These are phyloP conservation scores for Potamilus streckersoni DNA, from an alignment of 1,140 invertebrate genomes.

Conservation along the genomic window DNA sequence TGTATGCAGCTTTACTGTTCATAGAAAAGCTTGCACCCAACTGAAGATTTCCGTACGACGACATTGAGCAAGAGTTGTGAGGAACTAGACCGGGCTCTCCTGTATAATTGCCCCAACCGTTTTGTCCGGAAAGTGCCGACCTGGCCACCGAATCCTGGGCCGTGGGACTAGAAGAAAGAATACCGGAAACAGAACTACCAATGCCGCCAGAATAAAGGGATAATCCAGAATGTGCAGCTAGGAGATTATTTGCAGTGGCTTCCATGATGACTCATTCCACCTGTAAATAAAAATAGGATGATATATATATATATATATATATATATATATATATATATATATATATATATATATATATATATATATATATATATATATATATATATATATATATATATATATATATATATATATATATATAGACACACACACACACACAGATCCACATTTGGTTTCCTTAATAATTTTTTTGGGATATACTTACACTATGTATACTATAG, in stretches of 20 bases:
- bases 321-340: too few relatives aligned
- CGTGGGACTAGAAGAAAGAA: constrained; percentile 51
- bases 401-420: too few relatives aligned
- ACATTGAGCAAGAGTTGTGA: constrained; percentile 62
- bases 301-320: too few relatives aligned
- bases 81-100: constrained; percentile 33
- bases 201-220: constrained; percentile 53
- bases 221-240: constrained; percentile 55
- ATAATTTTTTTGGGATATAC: too few relatives aligned
- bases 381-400: too few relatives aligned
- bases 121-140: constrained; percentile 50
- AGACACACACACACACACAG: too few relatives aligned
- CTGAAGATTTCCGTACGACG: constrained; percentile 60
- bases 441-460: too few relatives aligned
- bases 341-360: too few relatives aligned
- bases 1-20: constrained; percentile 58
- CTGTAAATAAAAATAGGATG: constrained; percentile 30
- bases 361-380: too few relatives aligned
- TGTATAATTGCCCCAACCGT: constrained; percentile 58
- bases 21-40: constrained; percentile 60
- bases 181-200: constrained; percentile 51
- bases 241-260: constrained; percentile 49
- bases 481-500: too few relatives aligned
- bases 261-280: constrained; percentile 56
- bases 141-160: constrained; percentile 38